Evolutionary conservation across 2,888 invertebrate species (phyloP).

Genomic region (Dolichopus griseipennis): DNA sequence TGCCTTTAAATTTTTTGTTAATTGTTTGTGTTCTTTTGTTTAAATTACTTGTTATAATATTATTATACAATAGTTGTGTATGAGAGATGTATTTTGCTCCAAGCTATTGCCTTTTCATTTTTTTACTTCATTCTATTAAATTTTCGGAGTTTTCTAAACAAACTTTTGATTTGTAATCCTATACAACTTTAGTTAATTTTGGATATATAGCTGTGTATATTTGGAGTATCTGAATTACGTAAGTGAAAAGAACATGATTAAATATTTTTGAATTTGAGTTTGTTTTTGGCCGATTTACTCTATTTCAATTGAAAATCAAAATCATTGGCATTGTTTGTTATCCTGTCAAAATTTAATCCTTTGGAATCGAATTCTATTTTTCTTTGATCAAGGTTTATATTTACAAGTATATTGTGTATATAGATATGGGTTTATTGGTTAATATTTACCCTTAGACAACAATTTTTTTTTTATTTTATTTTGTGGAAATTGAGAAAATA

Average conservation of each 20-base stretch:
- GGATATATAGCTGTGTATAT: not conserved
- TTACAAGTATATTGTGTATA: not conserved
- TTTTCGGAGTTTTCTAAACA: not conserved
- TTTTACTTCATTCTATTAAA: not conserved
- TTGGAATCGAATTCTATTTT: not conserved
- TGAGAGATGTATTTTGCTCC: not conserved
- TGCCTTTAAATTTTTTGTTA: not conserved
- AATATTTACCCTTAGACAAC: not conserved
- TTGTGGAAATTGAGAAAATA: not conserved
- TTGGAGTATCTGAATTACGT: not conserved
- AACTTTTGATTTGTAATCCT: too few species aligned
- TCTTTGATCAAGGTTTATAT: not conserved
- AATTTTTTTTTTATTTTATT: not conserved
- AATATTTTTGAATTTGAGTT: too few species aligned
- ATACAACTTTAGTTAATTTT: not conserved
- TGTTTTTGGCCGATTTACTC: too few species aligned
- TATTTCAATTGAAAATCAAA: not conserved
- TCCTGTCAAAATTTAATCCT: conserved; percentile 4
- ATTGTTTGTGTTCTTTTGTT: not conserved
- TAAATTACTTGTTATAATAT: not conserved
- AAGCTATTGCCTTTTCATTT: not conserved
- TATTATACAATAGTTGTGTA: not conserved
- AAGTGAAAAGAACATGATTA: not conserved
- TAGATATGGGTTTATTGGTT: not conserved
- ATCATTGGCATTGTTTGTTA: not conserved